Evolutionary conservation across 2,797 vertebrate species (phyloP).

Genomic region (Acanthis flammea): DNA sequence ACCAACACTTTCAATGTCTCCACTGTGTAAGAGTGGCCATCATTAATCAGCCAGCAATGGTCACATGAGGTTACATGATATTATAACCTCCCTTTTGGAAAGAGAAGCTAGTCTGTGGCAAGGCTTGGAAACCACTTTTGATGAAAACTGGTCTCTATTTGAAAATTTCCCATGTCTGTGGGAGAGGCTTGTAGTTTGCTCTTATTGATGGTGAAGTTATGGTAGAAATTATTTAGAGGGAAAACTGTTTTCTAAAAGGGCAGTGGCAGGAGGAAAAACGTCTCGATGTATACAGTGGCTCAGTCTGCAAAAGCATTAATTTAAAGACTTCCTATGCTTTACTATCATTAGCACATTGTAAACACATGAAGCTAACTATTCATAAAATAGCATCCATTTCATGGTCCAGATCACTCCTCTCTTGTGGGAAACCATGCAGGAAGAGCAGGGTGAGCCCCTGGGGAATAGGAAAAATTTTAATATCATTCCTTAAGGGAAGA

Average conservation of each 20-base stretch:
- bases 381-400: slow-evolving; percentile 51
- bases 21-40: neutral
- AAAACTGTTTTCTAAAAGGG: neutral
- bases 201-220: neutral
- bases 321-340: slow-evolving; percentile 49
- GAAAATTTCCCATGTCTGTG: neutral
- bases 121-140: neutral
- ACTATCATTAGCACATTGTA: slow-evolving; percentile 61
- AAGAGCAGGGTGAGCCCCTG: neutral
- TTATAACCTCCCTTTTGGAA: neutral
- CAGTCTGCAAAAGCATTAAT: neutral
- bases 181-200: neutral
- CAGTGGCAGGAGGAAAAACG: neutral
- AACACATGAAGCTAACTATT: slow-evolving; percentile 46
- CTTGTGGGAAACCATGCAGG: neutral
- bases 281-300: neutral
- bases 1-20: neutral
- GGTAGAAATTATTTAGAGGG: neutral
- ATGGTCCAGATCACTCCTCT: neutral
- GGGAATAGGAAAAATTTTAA: neutral
- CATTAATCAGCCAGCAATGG: neutral
- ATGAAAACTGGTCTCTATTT: neutral
- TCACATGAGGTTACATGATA: neutral
- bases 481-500: neutral
- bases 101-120: slow-evolving; percentile 1